Evolutionary conservation across 1,140 invertebrate species (phyloP), one percentile per base, ranked within the genome.

Genomic region (Bombus confusus): DNA sequence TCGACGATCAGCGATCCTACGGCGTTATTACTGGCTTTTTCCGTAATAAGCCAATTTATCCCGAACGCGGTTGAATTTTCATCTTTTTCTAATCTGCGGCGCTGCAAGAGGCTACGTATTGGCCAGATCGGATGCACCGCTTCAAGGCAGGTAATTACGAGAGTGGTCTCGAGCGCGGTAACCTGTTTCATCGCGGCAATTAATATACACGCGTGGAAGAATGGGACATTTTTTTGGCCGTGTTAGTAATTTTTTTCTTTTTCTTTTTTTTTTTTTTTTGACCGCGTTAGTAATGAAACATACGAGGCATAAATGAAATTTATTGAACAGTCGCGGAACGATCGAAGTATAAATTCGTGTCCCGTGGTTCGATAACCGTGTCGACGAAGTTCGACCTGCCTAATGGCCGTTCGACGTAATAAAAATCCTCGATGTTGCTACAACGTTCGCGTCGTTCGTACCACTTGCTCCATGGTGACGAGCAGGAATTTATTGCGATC

Each of bases 21-120:
- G 47, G 28, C 62, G 72, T 62, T 52, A 83, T 76, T 76, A 76
- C 15, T 18, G 31, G 13, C 37, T 68, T 76, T 76, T 68, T 68
- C 43, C 15, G 25, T 41, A 52, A 52, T 76, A 76, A 75, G 80
- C 80, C 57, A 68, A 76, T 83, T 83, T 76, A 83, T 75, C 39
- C 59, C 59, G 57, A 39, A 5, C 52, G 57, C 41, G 57, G 64
- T 83, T 13, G 31, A 68, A 68, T 77, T 62, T 83, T 39, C 31
- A 83, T 76, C 59, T 69, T 77, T 83, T 77, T 83, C 62, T 75
- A 83, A 83, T 69, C 69, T 43, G 34, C 47, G 34, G 64, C 64
- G n/a, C 34, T 57, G 68, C 13, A n/a, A 13, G 34, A 69, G 43
- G 62, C 43, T 47, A 68, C 57, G 39, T n/a, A 59, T 41, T 77